Percentiles rank a stretch among this genome's conserved stretches.
Conservation (phyloP, 2,888 invertebrate genomes). For the Scelioninae gen. 1 region DNA sequence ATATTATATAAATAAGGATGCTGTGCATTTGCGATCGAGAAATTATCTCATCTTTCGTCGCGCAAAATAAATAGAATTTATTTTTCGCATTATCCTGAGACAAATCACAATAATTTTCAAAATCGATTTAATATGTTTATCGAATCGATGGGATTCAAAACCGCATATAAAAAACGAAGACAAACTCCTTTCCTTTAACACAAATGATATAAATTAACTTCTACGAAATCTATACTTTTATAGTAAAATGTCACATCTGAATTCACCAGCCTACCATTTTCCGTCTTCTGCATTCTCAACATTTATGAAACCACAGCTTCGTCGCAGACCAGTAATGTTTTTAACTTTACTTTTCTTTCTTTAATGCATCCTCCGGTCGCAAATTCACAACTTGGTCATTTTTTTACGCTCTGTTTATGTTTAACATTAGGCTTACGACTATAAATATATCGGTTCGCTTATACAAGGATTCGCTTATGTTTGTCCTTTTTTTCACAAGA, state of each 20-base stretch:
- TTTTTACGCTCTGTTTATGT: conserved; percentile 71
- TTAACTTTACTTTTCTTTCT: neutral
- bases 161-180: conserved; percentile 24
- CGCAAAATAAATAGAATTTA: conserved; percentile 40
- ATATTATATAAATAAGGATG: conserved; percentile 81
- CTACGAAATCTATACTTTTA: conserved; percentile 51
- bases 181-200: conserved; percentile 20
- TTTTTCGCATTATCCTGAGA: conserved; percentile 10
- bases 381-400: conserved; percentile 78
- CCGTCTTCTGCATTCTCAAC: conserved; percentile 25
- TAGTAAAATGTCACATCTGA: conserved; percentile 33
- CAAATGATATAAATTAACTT: conserved; percentile 44
- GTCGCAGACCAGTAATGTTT: conserved; percentile 24
- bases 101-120: conserved; percentile 36
- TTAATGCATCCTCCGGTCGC: conserved; percentile 67
- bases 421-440: conserved; percentile 81
- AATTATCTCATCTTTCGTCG: conserved; percentile 59
- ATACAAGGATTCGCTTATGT: conserved; percentile 75
- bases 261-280: conserved; percentile 49
- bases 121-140: conserved; percentile 11
- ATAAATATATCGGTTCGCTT: conserved; percentile 82
- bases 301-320: conserved; percentile 9
- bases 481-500: conserved; percentile 60
- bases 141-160: conserved; percentile 18
- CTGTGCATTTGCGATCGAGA: conserved; percentile 78